phyloP scores from a whole-genome alignment of 2,888 invertebrate genomes.

The Microplitis manilae region DNA sequence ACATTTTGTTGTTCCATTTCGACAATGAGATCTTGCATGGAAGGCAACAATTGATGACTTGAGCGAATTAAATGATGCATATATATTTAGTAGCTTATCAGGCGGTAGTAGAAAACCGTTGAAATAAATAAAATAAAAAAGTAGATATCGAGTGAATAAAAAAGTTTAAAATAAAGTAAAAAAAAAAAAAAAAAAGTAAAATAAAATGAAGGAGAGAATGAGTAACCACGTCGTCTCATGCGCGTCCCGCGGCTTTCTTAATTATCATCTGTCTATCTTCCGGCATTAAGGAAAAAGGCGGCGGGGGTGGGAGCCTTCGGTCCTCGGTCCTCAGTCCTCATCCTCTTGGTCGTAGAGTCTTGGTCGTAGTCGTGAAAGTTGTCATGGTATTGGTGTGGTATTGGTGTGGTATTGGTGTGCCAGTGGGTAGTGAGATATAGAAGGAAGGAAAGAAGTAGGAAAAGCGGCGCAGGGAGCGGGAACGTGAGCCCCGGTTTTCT shows the following conservation, averaged over 20 bases:
- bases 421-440: too few species aligned
- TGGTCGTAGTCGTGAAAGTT: background rate
- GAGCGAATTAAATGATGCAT: constrained; percentile 7
- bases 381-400: constrained; percentile 23
- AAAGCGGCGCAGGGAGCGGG: constrained; percentile 7
- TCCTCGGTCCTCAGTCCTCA: background rate
- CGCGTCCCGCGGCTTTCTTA: constrained; percentile 70
- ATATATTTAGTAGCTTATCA: constrained; percentile 8
- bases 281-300: constrained; percentile 56
- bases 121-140: background rate
- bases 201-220: constrained; percentile 24
- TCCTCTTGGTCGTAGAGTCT: background rate
- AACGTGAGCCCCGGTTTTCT: constrained; percentile 32
- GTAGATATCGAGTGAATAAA: background rate
- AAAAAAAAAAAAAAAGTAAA: constrained; percentile 34
- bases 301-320: constrained; percentile 29
- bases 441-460: constrained; percentile 23
- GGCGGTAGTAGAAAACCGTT: background rate
- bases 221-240: constrained; percentile 57
- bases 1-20: too few species aligned
- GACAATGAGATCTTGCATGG: too few species aligned
- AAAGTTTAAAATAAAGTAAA: constrained; percentile 35
- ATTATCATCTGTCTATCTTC: constrained; percentile 71
- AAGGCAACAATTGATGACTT: too few species aligned
- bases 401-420: background rate